phyloP scores from a whole-genome alignment of 2,888 invertebrate genomes.

The Margaritifera margaritifera region DNA sequence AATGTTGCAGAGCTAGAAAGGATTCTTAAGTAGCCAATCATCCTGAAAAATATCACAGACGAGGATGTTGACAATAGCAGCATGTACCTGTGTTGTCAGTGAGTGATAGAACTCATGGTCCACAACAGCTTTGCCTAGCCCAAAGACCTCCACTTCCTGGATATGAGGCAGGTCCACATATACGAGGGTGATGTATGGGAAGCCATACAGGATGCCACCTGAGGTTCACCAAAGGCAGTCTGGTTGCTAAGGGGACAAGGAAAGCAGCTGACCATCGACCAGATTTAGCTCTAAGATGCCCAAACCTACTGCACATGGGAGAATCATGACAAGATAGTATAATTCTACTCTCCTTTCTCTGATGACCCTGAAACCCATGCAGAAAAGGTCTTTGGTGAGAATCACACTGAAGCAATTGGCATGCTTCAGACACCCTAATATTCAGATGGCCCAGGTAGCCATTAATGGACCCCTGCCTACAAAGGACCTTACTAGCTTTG shows the following conservation, averaged over 20 bases:
- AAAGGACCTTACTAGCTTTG: no score
- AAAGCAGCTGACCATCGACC: background rate
- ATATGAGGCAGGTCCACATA: background rate
- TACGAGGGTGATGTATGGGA: constrained; percentile 1
- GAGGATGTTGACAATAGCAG: constrained; percentile 1
- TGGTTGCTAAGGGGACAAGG: background rate
- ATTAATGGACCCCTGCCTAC: no score
- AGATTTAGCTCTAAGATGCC: background rate
- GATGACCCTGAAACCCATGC: no score
- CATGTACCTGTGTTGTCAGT: background rate
- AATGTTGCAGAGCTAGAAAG: background rate
- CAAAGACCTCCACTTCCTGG: constrained; percentile 1
- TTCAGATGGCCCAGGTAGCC: no score
- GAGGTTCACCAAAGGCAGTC: background rate
- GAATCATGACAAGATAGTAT: no score
- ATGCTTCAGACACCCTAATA: no score
- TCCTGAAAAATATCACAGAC: background rate
- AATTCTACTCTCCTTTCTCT: no score
- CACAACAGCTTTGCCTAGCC: background rate
- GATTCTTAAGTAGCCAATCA: background rate
- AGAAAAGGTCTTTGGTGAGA: no score
- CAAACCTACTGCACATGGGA: no score
- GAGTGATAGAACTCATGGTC: background rate
- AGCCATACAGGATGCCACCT: background rate
- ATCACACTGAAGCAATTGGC: no score